Evolutionary conservation across 2,797 vertebrate species (phyloP), one percentile per base, ranked within the genome.

Genomic region (Pantherophis alleghaniensis): DNA sequence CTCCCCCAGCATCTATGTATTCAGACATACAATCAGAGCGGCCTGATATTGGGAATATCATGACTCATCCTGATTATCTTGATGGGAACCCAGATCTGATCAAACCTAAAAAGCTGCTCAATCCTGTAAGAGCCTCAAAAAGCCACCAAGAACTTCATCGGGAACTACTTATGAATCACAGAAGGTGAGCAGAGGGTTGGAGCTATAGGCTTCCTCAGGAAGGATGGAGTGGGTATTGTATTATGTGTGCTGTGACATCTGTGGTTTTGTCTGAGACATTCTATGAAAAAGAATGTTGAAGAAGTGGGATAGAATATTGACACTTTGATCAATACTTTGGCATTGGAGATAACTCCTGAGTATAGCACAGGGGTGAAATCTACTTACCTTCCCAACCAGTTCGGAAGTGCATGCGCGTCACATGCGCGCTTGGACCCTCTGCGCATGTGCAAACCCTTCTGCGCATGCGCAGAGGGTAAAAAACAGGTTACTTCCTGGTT

Each of bases 101-200:
- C 98, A 99, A 99, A 94, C 99, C 99, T 95, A 99, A 98, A 97
- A 99, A 99, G 94, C 98, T 99, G 88, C 94, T 98, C 95, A 99
- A 99, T 97, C 99, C 99, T 0, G 98, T 99, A 87, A 99, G 99
- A 98, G 98, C 98, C 47, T 99, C 99, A 0, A 98, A 98, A 95
- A 99, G 98, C 95, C 99, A 99, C 96, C 99, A 99, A 95, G 98
- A 99, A 95, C 98, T 99, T 83, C 99, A 99, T 96, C 95, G 98
- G 12, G 99, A 99, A 95, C 98, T 99, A 94, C 98, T 99, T 94
- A 98, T 98, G 98, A 99, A 98, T 97, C 99, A 98, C 96, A 98
- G 97, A 97, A 98, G 98, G 98, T 99, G 97, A 96, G 96, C 87
- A 91, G 51, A 79, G 7, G 59, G 28, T 22, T 32, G 24, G 60